Percentiles rank a stretch among this genome's conserved stretches.
phyloP scores from a whole-genome alignment of 2,797 vertebrate genomes.

The Pangasius krempfi region DNA sequence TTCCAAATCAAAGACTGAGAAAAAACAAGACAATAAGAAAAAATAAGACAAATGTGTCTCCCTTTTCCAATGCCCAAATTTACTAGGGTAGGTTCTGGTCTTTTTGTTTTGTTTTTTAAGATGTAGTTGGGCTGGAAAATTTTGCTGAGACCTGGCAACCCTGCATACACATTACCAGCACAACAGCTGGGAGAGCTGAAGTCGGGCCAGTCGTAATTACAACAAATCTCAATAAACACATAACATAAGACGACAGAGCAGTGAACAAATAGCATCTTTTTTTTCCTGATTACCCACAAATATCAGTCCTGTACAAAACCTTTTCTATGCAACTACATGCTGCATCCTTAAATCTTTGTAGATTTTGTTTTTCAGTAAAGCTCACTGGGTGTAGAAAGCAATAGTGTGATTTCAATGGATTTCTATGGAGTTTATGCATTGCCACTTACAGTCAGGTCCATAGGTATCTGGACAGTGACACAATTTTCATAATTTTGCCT shows the following conservation, averaged over 20 bases:
- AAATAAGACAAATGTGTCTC: not conserved
- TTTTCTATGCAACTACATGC: not conserved
- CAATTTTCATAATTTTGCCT: too few relatives aligned
- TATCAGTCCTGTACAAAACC: not conserved
- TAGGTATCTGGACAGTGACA: too few relatives aligned
- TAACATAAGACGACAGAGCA: not conserved
- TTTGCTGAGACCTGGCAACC: not conserved
- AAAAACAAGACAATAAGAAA: not conserved
- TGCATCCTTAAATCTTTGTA: not conserved
- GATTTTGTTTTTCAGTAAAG: not conserved
- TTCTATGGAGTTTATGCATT: too few relatives aligned
- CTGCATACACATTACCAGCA: not conserved
- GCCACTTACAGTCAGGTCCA: too few relatives aligned
- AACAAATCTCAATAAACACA: slow-evolving; percentile 6
- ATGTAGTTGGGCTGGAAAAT: not conserved
- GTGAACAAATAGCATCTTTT: not conserved
- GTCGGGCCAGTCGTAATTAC: not conserved
- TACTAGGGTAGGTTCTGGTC: not conserved
- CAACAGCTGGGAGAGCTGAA: not conserved
- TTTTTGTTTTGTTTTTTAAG: not conserved
- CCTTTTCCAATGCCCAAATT: not conserved
- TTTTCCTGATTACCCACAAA: not conserved
- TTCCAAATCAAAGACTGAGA: not conserved
- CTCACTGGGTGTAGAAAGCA: not conserved
- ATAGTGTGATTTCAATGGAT: not conserved